Percentiles rank a stretch among this genome's conserved stretches.
Conservation (phyloP, 2,888 invertebrate species). For the Protonemura montana region DNA sequence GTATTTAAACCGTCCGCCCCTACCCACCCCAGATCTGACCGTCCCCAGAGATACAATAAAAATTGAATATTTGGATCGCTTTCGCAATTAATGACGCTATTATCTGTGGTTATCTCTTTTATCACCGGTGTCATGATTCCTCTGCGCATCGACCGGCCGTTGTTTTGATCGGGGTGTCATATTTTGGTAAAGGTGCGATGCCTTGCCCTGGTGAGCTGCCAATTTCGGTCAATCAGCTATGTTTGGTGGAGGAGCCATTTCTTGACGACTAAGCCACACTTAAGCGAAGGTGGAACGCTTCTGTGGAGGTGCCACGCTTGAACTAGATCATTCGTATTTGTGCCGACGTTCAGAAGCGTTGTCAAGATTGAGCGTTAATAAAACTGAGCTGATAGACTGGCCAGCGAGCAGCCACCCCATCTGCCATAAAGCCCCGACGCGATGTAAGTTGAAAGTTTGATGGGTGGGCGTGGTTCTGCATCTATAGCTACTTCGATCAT, state of each 20-base stretch:
- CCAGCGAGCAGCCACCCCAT: background rate
- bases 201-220: too few relatives aligned
- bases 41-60: background rate
- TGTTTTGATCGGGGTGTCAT: background rate
- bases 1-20: conserved; percentile 2
- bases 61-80: background rate
- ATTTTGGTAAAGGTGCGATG: background rate
- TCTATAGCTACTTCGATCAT: conserved; percentile 30
- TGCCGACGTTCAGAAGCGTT: background rate
- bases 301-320: background rate
- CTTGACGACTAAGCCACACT: background rate
- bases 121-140: background rate
- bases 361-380: background rate
- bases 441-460: conserved; percentile 22
- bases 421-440: background rate
- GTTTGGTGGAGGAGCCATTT: background rate
- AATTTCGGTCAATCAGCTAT: too few relatives aligned
- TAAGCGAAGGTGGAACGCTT: background rate
- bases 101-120: background rate
- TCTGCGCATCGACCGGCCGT: background rate
- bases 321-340: background rate
- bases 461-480: conserved; percentile 28
- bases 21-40: background rate
- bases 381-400: background rate
- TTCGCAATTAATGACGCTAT: background rate